A percentile compares a stretch with the other conserved stretches of the same genome.
These are phyloP conservation scores for Drosophila neonasuta DNA, from an alignment of 2,888 invertebrate species.

Conservation along the genomic window DNA sequence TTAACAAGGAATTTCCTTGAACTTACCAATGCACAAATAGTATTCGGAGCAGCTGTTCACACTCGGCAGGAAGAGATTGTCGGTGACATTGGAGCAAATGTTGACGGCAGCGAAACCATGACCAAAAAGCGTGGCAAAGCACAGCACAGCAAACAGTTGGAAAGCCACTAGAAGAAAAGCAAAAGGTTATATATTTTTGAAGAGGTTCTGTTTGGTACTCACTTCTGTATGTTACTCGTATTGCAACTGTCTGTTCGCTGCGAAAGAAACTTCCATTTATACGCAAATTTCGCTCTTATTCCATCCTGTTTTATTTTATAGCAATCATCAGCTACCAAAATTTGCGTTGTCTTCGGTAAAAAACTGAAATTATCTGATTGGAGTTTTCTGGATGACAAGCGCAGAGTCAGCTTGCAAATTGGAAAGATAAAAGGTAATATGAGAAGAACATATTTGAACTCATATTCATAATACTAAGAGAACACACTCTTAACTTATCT, in stretches of 20 bases:
- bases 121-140: slow-evolving; percentile 34
- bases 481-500: slow-evolving; percentile 15
- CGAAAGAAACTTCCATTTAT: slow-evolving; percentile 45
- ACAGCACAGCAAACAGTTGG: slow-evolving; percentile 39
- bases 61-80: slow-evolving; percentile 68
- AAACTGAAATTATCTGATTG: slow-evolving; percentile 28
- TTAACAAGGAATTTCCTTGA: not conserved
- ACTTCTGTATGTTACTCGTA: slow-evolving; percentile 24
- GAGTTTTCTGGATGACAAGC: slow-evolving; percentile 15
- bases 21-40: slow-evolving; percentile 66
- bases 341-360: slow-evolving; percentile 19
- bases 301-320: slow-evolving; percentile 15
- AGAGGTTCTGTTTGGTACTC: slow-evolving; percentile 16
- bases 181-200: not conserved
- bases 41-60: slow-evolving; percentile 64
- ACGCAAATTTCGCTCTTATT: slow-evolving; percentile 21
- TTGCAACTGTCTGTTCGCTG: slow-evolving; percentile 28
- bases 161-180: slow-evolving; percentile 43
- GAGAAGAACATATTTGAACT: not conserved
- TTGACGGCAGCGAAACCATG: slow-evolving; percentile 37
- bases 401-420: slow-evolving; percentile 41
- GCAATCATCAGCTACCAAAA: slow-evolving; percentile 35
- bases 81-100: slow-evolving; percentile 57
- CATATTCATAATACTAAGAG: slow-evolving; percentile 18
- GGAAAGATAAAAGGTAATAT: slow-evolving; percentile 40